Base-by-base conservation (phyloP, 2,888 invertebrate species). In the Synanthedon myopaeformis region DNA sequence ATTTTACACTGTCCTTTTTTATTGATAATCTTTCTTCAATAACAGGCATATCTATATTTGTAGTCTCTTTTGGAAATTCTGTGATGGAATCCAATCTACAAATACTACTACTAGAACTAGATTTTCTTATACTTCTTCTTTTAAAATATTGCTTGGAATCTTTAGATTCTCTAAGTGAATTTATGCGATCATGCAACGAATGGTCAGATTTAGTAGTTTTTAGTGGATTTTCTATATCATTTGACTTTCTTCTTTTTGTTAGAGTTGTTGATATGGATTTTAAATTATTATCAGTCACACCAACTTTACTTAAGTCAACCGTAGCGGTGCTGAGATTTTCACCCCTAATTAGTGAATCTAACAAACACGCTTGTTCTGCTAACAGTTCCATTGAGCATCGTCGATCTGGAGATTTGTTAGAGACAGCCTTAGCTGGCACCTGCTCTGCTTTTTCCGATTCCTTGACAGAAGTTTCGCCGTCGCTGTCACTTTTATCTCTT, bases 331-430 rank as follows among this genome's bases (percentile, higher is more conserved):
- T 89, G 49, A 90, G 76, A 69, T 89, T 87, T 72, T 89, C 89
- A 65, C 81, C 77, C 62, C 85, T 79, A 54, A 90, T 88, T 62
- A 89, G 71, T 28, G 88, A 83, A 64, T 89, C 89, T 55, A 89
- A 76, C 54, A 89, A 66, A 61, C 74, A 78, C 41, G 89, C 88
- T 71, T 90, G 90, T 69, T 90, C 90, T 49, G 88, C 88, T 59
- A 90, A 76, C 60, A 89, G 74, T 63, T 90, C 90, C 62, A 89
- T 79, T 0, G 91, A 91, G 65, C 88, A 89, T 63, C 90, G 78
- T 65, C 89, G 78, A 52, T 89, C 81, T 52, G 66, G 74, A 60
- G 70, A 79, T 71, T 71, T 77, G 59, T 61, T 75, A 49, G 55
- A 59, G 23, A 53, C 56, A 14, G 45, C 12, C 50, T 61, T 54